These are phyloP conservation scores for Callithrix jacchus DNA, from an alignment of 2,113 vertebrate genomes.

Conservation along the genomic window DNA sequence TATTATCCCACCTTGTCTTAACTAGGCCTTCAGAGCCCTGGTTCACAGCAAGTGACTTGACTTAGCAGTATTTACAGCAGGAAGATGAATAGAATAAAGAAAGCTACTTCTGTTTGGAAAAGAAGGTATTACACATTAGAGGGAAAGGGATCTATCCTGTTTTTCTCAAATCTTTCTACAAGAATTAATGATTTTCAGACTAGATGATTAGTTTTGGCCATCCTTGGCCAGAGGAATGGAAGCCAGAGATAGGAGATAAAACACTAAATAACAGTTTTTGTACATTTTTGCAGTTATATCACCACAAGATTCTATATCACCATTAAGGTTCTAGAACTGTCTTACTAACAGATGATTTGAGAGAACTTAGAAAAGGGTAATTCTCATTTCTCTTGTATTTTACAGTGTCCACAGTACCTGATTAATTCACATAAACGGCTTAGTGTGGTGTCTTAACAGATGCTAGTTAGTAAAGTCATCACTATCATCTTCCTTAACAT, in stretches of 20 bases:
- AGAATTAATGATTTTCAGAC: neutral
- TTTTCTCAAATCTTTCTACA: neutral
- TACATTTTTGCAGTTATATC: neutral
- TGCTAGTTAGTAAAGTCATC: neutral
- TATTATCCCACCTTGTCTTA: neutral
- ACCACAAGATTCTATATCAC: neutral
- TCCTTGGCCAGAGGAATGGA: neutral
- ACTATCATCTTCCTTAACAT: neutral
- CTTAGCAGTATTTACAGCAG: neutral
- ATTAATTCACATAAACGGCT: neutral
- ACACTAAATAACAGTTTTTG: neutral
- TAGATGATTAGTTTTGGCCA: neutral
- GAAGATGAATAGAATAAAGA: neutral
- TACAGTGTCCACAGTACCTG: constrained; percentile 20
- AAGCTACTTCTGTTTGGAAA: neutral
- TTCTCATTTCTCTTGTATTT: constrained; percentile 45
- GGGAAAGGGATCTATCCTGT: neutral
- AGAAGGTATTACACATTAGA: neutral
- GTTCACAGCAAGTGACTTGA: neutral
- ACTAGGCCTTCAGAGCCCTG: neutral
- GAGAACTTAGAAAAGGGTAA: constrained; percentile 34
- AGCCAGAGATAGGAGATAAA: constrained; percentile 3
- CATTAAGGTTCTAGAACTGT: constrained; percentile 37
- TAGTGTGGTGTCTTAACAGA: neutral
- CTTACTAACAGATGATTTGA: constrained; percentile 34